Conservation (phyloP, 2,888 invertebrate species). For the Tinea semifulvella region DNA sequence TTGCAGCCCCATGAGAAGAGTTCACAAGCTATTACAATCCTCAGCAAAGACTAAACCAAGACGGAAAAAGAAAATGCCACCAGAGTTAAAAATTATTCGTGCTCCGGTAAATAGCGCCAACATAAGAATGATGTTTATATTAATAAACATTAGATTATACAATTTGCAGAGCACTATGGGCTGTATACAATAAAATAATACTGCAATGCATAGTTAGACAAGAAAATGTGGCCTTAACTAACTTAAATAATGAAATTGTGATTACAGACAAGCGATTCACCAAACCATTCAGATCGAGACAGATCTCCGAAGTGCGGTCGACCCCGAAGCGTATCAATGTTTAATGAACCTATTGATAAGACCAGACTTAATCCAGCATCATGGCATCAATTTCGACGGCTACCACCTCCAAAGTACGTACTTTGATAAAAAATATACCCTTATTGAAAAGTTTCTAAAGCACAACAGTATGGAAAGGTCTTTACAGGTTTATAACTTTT, state of each 20-base stretch:
- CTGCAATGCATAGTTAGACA: too few relatives aligned
- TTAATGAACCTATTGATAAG: conserved; percentile 47
- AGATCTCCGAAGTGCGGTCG: conserved; percentile 40
- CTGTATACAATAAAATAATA: too few relatives aligned
- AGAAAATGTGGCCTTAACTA: not conserved
- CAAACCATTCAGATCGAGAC: conserved; percentile 54
- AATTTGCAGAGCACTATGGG: too few relatives aligned
- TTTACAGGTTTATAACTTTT: too few relatives aligned
- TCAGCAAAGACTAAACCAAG: conserved; percentile 44
- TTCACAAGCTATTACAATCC: conserved; percentile 48
- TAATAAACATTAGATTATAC: too few relatives aligned
- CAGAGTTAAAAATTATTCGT: conserved; percentile 57
- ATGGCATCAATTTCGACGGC: conserved; percentile 57
- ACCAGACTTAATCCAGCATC: conserved; percentile 52
- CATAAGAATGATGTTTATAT: too few relatives aligned
- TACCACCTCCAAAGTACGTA: conserved; percentile 55
- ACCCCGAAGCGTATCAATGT: conserved; percentile 58
- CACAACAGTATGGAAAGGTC: too few relatives aligned
- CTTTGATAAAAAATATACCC: too few relatives aligned
- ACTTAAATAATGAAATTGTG: not conserved
- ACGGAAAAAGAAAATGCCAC: conserved; percentile 62
- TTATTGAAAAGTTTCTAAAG: too few relatives aligned
- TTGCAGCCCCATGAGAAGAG: conserved; percentile 51
- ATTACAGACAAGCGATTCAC: conserved; percentile 54
- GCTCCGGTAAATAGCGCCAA: conserved; percentile 49